Evolutionary conservation across 2,888 invertebrate genomes (phyloP).

Genomic region (Timema cristinae): DNA sequence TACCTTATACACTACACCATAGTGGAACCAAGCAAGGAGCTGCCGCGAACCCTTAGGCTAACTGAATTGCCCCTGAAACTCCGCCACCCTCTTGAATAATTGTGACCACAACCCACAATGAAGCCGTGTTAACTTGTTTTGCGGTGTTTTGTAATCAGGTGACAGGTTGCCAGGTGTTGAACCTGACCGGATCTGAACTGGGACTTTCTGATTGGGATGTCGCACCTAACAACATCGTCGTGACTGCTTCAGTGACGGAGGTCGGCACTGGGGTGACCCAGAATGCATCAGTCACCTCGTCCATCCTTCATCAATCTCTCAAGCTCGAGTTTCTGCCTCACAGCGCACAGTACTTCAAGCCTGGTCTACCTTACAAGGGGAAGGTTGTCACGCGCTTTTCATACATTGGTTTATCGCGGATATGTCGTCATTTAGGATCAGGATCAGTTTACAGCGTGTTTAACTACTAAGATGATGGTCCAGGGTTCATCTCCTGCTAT

Average conservation of each 20-base stretch:
- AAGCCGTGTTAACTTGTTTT: constrained; percentile 23
- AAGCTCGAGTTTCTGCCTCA: constrained; percentile 57
- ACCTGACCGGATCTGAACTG: constrained; percentile 41
- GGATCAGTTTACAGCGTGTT: too few relatives aligned
- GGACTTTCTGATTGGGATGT: constrained; percentile 42
- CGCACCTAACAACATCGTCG: constrained; percentile 41
- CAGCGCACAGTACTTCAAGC: constrained; percentile 58
- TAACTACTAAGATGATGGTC: too few relatives aligned
- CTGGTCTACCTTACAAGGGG: constrained; percentile 66
- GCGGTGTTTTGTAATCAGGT: constrained; percentile 29
- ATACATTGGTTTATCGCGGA: too few relatives aligned
- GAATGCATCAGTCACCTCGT: constrained; percentile 55
- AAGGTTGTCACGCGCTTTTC: constrained; percentile 46
- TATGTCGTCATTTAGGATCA: too few relatives aligned
- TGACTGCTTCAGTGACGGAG: constrained; percentile 50
- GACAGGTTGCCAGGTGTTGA: constrained; percentile 42
- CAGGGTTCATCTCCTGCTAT: too few relatives aligned
- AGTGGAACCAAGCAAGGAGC: too few relatives aligned
- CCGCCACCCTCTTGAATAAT: too few relatives aligned
- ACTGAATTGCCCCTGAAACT: too few relatives aligned
- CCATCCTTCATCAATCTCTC: constrained; percentile 54
- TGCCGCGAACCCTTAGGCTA: too few relatives aligned
- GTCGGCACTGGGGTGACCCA: constrained; percentile 61
- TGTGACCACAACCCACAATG: not conserved
- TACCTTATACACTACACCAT: too few relatives aligned